These are phyloP conservation scores for Porites australiensis DNA, from an alignment of 64 coral and sea anemone species.

Conservation along the genomic window DNA sequence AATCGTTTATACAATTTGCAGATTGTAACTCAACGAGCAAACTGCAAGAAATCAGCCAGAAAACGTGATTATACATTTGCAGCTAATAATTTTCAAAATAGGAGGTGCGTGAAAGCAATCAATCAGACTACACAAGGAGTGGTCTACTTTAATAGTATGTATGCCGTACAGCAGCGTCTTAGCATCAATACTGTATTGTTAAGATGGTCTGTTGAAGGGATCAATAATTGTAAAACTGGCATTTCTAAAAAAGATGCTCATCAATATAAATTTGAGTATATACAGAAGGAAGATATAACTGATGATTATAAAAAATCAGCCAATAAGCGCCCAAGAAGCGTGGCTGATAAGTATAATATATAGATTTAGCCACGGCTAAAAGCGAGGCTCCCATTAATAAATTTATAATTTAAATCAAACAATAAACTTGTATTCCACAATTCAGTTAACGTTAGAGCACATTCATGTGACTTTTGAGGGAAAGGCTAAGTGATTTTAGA, in stretches of 20 bases:
- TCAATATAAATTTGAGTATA: conserved; percentile 32
- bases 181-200: conserved; percentile 42
- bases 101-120: conserved; percentile 46
- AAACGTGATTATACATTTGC: conserved; percentile 44
- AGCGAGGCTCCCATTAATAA: too few relatives aligned
- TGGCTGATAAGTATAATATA: background rate
- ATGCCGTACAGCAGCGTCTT: conserved; percentile 50
- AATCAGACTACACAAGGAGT: conserved; percentile 27
- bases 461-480: too few relatives aligned
- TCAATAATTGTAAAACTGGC: conserved; percentile 50
- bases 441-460: too few relatives aligned
- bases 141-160: conserved; percentile 35
- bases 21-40: conserved; percentile 28
- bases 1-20: conserved; percentile 52
- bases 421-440: too few relatives aligned
- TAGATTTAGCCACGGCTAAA: too few relatives aligned
- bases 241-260: conserved; percentile 19
- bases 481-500: too few relatives aligned
- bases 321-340: background rate
- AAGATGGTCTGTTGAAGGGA: conserved; percentile 47
- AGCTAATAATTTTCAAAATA: conserved; percentile 34
- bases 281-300: conserved; percentile 6
- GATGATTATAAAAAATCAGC: conserved; percentile 21
- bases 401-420: too few relatives aligned
- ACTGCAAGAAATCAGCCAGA: conserved; percentile 26